Evolutionary conservation across 2,113 vertebrate genomes (phyloP).

Genomic region (Ammodramus savannarum): DNA sequence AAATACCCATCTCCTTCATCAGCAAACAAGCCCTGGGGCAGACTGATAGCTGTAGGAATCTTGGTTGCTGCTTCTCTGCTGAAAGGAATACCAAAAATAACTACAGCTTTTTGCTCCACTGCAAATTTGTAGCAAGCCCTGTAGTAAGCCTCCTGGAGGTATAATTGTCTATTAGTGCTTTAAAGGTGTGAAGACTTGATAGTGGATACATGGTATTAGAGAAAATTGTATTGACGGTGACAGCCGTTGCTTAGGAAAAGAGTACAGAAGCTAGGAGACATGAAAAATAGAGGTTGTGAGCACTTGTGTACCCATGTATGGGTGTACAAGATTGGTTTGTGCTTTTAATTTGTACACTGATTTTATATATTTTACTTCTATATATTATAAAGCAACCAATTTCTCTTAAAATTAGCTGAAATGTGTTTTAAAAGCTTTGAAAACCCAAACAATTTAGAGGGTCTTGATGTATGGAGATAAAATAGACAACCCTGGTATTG

Average conservation of each 20-base stretch:
- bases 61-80: background rate
- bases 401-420: background rate
- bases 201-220: background rate
- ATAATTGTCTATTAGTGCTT: background rate
- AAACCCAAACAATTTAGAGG: background rate
- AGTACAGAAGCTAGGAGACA: background rate
- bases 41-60: background rate
- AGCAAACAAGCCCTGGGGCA: background rate
- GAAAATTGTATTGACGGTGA: background rate
- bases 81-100: background rate
- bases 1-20: background rate
- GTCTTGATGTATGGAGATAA: background rate
- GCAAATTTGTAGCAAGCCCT: background rate
- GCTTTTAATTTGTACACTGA: background rate
- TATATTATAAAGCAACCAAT: accelerated
- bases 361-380: background rate
- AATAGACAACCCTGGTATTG: background rate
- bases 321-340: background rate
- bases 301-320: accelerated
- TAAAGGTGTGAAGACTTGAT: background rate
- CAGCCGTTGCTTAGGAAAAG: background rate
- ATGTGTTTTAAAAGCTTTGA: background rate
- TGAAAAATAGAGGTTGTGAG: background rate
- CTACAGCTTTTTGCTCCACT: background rate
- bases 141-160: background rate